phyloP scores from a whole-genome alignment of 2,888 invertebrate genomes.

The Tanypteryx hageni region DNA sequence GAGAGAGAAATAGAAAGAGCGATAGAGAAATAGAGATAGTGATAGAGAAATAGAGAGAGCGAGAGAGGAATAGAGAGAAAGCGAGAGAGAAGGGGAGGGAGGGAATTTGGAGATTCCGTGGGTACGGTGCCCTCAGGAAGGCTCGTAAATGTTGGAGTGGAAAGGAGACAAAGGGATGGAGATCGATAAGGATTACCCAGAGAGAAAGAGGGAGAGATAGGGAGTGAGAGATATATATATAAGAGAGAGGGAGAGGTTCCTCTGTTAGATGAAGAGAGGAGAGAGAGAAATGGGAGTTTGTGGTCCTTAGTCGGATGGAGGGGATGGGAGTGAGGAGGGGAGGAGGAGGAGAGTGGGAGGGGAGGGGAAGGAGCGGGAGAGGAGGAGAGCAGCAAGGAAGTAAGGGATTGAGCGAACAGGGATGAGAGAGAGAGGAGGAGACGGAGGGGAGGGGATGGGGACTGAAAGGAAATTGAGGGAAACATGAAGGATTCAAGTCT shows the following conservation, averaged over 20 bases:
- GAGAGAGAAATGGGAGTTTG: background rate
- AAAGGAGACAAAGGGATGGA: slow-evolving; percentile 37
- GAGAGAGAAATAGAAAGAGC: too few relatives aligned
- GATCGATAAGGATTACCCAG: slow-evolving; percentile 56
- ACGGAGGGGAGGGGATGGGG: background rate
- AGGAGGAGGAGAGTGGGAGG: background rate
- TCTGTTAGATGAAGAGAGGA: background rate
- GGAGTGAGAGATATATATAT: background rate
- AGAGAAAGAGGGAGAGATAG: background rate
- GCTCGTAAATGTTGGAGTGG: slow-evolving; percentile 60
- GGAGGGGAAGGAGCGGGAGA: background rate
- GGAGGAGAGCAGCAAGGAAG: background rate
- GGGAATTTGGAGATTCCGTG: slow-evolving; percentile 3
- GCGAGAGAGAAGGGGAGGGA: background rate
- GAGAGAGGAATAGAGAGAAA: too few relatives aligned
- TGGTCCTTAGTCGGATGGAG: background rate
- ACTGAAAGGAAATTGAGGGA: slow-evolving; percentile 21
- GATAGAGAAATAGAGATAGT: too few relatives aligned
- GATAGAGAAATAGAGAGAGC: too few relatives aligned
- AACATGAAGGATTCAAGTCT: background rate
- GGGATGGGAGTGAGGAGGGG: background rate
- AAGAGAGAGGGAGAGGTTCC: slow-evolving; percentile 4
- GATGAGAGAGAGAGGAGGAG: too few relatives aligned
- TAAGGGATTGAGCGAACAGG: background rate
- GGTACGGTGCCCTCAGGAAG: background rate